A percentile compares a stretch with the other conserved stretches of the same genome.
phyloP scores from a whole-genome alignment of 1,140 invertebrate genomes.

The Acyrthosiphon pisum region DNA sequence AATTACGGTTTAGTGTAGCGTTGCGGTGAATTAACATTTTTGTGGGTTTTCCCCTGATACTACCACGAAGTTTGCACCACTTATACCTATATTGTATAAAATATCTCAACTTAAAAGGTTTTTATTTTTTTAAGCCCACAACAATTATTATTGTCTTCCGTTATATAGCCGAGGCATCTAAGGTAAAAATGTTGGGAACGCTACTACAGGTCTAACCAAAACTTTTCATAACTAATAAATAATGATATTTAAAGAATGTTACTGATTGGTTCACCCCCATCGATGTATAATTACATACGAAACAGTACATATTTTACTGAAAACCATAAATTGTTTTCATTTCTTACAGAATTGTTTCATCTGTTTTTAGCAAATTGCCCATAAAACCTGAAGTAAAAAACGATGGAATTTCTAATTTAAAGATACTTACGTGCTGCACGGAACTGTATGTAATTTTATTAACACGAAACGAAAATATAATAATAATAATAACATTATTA shows the following conservation, averaged over 20 bases:
- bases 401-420: background rate
- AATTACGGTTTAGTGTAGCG: background rate
- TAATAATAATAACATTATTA: background rate
- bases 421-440: background rate
- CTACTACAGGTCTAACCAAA: background rate
- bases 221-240: background rate
- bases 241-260: background rate
- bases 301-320: background rate
- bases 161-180: background rate
- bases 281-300: background rate
- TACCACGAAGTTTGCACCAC: background rate
- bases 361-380: background rate
- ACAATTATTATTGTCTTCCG: background rate
- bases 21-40: background rate
- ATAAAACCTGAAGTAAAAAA: background rate
- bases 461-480: background rate
- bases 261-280: background rate
- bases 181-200: too few relatives aligned
- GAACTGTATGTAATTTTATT: background rate
- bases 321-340: background rate
- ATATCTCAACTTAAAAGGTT: background rate
- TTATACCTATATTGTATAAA: background rate
- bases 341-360: background rate
- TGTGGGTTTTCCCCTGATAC: background rate
- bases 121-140: background rate